A percentile compares a stretch with the other conserved stretches of the same genome.
Conservation (phyloP, 2,888 invertebrate genomes). For the Cataglyphis rosenhaueri region DNA sequence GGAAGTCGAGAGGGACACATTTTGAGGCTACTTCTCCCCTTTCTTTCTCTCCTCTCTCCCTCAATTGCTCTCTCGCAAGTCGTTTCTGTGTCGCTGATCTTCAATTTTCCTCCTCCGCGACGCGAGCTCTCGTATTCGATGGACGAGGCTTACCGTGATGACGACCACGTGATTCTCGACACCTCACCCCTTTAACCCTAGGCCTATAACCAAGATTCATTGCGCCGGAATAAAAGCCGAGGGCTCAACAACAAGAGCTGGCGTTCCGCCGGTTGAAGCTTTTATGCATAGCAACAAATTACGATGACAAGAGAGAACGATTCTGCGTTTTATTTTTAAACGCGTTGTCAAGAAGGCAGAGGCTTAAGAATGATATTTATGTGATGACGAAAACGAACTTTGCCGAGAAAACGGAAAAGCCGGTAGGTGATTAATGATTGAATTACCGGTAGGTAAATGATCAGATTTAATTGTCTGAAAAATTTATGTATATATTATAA, state of each 20-base stretch:
- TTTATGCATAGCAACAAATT: slow-evolving; percentile 43
- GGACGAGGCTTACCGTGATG: slow-evolving; percentile 66
- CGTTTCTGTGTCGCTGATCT: background rate
- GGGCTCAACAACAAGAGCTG: slow-evolving; percentile 51
- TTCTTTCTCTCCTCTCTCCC: slow-evolving; percentile 32
- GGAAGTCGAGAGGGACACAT: slow-evolving; percentile 75
- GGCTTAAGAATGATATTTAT: slow-evolving; percentile 31
- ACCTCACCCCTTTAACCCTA: slow-evolving; percentile 60
- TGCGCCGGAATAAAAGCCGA: slow-evolving; percentile 51
- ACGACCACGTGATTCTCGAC: slow-evolving; percentile 66
- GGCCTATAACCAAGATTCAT: slow-evolving; percentile 65
- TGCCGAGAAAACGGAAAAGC: background rate
- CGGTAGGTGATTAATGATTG: background rate
- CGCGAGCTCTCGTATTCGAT: slow-evolving; percentile 43
- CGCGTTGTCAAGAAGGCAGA: slow-evolving; percentile 21
- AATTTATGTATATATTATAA: background rate
- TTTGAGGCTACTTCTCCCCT: slow-evolving; percentile 67
- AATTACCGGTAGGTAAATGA: background rate
- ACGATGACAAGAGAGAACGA: slow-evolving; percentile 32
- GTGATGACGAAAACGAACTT: slow-evolving; percentile 4
- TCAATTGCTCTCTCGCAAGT: slow-evolving; percentile 5
- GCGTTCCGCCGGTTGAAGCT: slow-evolving; percentile 41
- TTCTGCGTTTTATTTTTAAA: slow-evolving; percentile 62
- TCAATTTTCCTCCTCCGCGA: background rate
- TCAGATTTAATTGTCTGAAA: background rate